Evolutionary conservation across 2,797 vertebrate genomes (phyloP), one percentile per base, ranked within the genome.

Genomic region (Hoplostethus atlanticus): DNA sequence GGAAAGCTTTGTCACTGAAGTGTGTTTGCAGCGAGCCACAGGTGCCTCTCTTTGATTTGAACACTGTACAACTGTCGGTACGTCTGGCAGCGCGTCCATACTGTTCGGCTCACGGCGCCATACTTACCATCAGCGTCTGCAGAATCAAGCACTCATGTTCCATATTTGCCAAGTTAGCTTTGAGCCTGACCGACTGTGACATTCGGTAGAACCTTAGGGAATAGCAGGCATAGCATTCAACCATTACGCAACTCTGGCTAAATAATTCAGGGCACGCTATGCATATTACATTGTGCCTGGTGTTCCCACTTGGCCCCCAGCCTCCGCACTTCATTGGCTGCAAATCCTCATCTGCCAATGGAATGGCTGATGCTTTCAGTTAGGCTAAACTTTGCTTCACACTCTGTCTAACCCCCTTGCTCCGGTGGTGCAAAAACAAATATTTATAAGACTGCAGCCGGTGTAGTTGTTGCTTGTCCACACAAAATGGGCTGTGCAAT

Each of bases 151-250:
- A 12, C 80, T 48, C 6, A 44, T 42, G 62, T 75, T 85, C 68
- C 63, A 50, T 72, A 76, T 89, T 72, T 85, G 80, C 81, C 76
- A 76, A 65, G 73, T 47, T 62, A 56, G 73, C 82, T 88, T 76
- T 86, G 83, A 90, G 78, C 66, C 80, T 85, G 82, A 89, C 81
- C 85, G 79, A 74, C 84, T 87, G 79, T 84, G 90, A 89, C 86
- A 84, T 83, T 86, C 66, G 54, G 56, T 46, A 79, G 52, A 81
- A 85, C 74, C 79, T 68, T 13, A 3, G 84, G 76, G 85, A 86
- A 64, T 63, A 21, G 77, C 77, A 81, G 64, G 66, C 51, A n/a
- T 71, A 73, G 73, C 79, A 51, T 80, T 75, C 65, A 36, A 47
- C 61, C 68, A 13, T 90, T 86, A 90, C 64, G 59, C 80, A 90